phyloP scores from a whole-genome alignment of 2,888 invertebrate genomes.

The Acrobasis consociella region DNA sequence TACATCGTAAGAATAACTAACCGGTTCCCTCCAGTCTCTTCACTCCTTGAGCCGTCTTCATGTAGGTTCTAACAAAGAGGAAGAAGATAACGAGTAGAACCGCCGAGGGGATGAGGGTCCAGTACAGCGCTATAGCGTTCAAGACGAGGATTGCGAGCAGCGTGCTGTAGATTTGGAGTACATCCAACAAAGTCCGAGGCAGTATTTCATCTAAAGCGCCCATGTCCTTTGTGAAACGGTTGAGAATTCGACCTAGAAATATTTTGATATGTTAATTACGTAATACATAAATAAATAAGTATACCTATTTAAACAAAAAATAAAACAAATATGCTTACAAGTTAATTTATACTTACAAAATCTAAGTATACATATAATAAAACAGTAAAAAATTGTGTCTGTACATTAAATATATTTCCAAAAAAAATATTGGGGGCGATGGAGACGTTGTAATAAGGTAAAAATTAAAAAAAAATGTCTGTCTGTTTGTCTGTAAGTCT shows the following conservation, averaged over 20 bases:
- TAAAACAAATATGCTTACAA: too few species aligned
- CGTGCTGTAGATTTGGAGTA: slow-evolving; percentile 80
- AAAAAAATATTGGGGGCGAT: too few species aligned
- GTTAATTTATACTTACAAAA: too few species aligned
- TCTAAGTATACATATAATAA: too few species aligned
- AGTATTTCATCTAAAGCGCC: slow-evolving; percentile 90
- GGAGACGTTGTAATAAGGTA: too few species aligned
- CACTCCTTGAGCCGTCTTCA: slow-evolving; percentile 87
- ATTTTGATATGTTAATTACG: neutral
- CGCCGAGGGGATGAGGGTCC: slow-evolving; percentile 82
- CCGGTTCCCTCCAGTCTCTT: slow-evolving; percentile 85
- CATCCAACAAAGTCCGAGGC: slow-evolving; percentile 87
- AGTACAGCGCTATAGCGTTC: slow-evolving; percentile 84
- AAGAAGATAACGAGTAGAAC: slow-evolving; percentile 82
- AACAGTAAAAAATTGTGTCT: too few species aligned
- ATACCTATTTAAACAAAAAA: too few species aligned
- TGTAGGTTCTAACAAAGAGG: slow-evolving; percentile 83
- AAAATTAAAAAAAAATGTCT: too few species aligned
- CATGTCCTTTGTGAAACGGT: slow-evolving; percentile 93
- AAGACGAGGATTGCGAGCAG: slow-evolving; percentile 83
- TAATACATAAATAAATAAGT: too few species aligned
- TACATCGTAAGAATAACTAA: slow-evolving; percentile 55
- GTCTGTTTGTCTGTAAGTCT: too few species aligned
- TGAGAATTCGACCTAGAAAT: slow-evolving; percentile 86
- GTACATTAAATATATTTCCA: too few species aligned